Evolutionary conservation across 2,888 invertebrate genomes (phyloP).

Genomic region (Temnothorax unifasciatus): DNA sequence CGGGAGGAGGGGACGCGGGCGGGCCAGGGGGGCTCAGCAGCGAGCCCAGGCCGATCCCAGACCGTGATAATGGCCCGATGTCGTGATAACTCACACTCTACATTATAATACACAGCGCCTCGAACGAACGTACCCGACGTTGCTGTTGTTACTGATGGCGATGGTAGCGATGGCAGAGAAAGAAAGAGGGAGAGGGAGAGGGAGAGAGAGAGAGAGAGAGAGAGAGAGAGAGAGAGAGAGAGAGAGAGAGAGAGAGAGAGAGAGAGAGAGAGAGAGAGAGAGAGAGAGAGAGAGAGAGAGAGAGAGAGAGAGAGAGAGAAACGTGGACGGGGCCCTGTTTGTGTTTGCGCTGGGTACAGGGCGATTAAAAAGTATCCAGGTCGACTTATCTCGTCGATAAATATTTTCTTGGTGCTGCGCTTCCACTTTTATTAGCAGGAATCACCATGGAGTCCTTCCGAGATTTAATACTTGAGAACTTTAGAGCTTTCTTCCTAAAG

Average conservation of each 20-base stretch:
- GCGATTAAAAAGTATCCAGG: slow-evolving; percentile 73
- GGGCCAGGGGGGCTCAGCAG: slow-evolving; percentile 76
- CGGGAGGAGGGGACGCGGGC: slow-evolving; percentile 60
- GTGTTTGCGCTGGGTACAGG: slow-evolving; percentile 45
- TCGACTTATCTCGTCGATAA: slow-evolving; percentile 25
- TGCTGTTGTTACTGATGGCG: slow-evolving; percentile 65
- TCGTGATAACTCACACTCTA: slow-evolving; percentile 84
- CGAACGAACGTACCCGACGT: slow-evolving; percentile 61
- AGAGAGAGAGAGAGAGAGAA: slow-evolving; percentile 17
- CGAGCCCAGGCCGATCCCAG: slow-evolving; percentile 81
- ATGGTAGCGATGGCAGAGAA: slow-evolving; percentile 57
- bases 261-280: slow-evolving; percentile 43
- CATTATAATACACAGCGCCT: slow-evolving; percentile 82
- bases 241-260: slow-evolving; percentile 21
- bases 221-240: slow-evolving; percentile 20
- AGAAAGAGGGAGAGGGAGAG: slow-evolving; percentile 27
- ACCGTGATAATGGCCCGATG: slow-evolving; percentile 83
- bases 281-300: not conserved
- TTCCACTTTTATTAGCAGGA: slow-evolving; percentile 14
- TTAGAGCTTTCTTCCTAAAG: not conserved
- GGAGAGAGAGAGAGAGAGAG: no score
- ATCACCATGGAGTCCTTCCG: not conserved
- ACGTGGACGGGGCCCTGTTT: slow-evolving; percentile 11
- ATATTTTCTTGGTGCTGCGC: slow-evolving; percentile 2
- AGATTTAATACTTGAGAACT: not conserved